Base-by-base conservation (phyloP, 1,140 invertebrate genomes). In the Magallana gigas region DNA sequence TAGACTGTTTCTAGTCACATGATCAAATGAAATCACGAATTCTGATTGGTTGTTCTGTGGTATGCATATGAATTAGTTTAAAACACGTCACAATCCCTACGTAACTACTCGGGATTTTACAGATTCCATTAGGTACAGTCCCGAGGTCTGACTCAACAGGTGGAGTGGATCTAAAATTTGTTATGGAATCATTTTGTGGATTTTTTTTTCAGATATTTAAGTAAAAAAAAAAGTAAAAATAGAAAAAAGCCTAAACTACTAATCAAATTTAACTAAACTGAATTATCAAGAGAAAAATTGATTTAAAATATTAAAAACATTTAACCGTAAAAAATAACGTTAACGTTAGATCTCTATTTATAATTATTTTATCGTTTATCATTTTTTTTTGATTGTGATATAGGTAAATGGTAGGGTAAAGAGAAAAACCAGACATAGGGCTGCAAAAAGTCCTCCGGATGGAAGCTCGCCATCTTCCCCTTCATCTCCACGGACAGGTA, bases 401-500 rank as follows among this genome's bases (percentile, higher is more conserved):
- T 23, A 71, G 68, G 68, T 71, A 71, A 71, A 71, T 71, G 68
- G 68, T 29, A 71, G 68, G 36, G 68, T 71, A 12, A 71, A 29
- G 36, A 71, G 68, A 29, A 71, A 71, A 71, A 71, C 68, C 18
- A 56, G 48, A 82, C 80, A 57, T 18, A 6, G 48, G n/a, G 48
- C 48, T 18, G 58, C 68, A 0, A 85, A 58, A 80, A 68, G 68
- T 23, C 64, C 48, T 0, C 71, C 85, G 5, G 68, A 80, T 76
- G 85, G 16, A 58, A 85, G 59, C 18, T 87, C 83, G 9, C 88
- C 83, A 57, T 57, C 83, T 18, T 68, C 85, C 57, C 58, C 83
- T 7, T 18, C 23, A 58, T 82, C 76, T 1, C 85, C 80, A 5
- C 64, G 83, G 58, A 57, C 60, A 5, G 81, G 64, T 58, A 93